Evolutionary conservation across 2,888 invertebrate species (phyloP).

Genomic region (Auanema freiburgensis): DNA sequence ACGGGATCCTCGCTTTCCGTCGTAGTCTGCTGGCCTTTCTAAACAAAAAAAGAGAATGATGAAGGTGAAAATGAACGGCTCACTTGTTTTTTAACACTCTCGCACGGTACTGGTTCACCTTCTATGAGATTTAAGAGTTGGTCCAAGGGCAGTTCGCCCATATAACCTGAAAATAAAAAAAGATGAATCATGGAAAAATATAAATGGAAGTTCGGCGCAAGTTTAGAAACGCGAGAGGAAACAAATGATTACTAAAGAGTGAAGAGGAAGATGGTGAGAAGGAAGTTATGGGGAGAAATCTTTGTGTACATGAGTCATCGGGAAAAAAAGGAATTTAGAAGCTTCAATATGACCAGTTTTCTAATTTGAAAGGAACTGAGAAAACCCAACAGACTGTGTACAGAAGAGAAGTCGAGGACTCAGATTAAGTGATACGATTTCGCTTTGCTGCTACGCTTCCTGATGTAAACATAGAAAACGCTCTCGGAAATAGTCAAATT

Average conservation of each 20-base stretch:
- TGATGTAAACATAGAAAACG: too few relatives aligned
- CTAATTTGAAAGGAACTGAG: too few relatives aligned
- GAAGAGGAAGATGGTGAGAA: slow-evolving; percentile 3
- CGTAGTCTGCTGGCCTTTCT: background rate
- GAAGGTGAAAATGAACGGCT: background rate
- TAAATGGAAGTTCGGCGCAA: too few relatives aligned
- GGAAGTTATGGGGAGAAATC: slow-evolving; percentile 1
- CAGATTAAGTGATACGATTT: too few relatives aligned
- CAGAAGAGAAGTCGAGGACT: too few relatives aligned
- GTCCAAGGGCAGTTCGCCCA: slow-evolving; percentile 14
- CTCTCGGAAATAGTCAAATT: too few relatives aligned
- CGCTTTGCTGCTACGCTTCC: too few relatives aligned
- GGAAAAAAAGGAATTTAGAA: too few relatives aligned
- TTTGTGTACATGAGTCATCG: too few relatives aligned
- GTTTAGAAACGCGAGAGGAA: background rate
- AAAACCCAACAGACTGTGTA: too few relatives aligned
- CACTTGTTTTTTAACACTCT: slow-evolving; percentile 2
- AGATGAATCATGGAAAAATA: slow-evolving; percentile 1
- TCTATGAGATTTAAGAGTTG: slow-evolving; percentile 12
- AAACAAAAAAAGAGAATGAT: background rate
- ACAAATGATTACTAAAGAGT: slow-evolving; percentile 8
- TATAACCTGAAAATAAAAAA: slow-evolving; percentile 16
- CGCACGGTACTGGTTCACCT: slow-evolving; percentile 3
- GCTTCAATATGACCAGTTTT: too few relatives aligned
- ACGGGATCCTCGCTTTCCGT: background rate